Evolutionary conservation across 2,113 vertebrate genomes (phyloP).

Genomic region (Pituophis catenifer): DNA sequence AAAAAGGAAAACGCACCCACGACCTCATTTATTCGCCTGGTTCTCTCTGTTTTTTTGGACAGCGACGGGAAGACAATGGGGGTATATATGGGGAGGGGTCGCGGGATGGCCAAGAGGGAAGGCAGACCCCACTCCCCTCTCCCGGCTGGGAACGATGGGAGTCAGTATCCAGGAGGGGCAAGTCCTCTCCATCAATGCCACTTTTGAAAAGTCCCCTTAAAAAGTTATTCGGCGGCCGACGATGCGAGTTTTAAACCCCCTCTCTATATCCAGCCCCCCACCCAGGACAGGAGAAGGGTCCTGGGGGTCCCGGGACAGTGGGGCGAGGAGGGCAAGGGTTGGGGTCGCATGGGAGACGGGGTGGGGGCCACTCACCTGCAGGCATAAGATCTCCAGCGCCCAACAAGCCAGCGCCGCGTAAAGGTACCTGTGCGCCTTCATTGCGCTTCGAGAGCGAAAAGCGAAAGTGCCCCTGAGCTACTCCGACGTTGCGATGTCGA

Average conservation of each 20-base stretch:
- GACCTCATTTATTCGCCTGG: not conserved
- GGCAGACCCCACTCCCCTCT: not conserved
- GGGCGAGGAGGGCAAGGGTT: not conserved
- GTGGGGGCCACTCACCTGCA: not conserved
- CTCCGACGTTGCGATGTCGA: not conserved
- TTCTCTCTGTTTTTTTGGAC: not conserved
- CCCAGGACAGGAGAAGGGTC: not conserved
- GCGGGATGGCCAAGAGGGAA: not conserved
- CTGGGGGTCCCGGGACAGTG: not conserved
- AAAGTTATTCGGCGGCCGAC: accelerated
- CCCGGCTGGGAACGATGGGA: not conserved
- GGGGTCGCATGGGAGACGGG: not conserved
- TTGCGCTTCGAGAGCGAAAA: not conserved
- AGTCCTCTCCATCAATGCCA: not conserved
- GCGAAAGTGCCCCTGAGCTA: not conserved
- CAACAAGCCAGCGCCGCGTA: not conserved
- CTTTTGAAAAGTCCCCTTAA: not conserved
- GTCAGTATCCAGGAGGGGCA: not conserved
- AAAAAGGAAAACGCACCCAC: not conserved
- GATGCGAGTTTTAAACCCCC: not conserved
- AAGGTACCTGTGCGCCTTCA: accelerated
- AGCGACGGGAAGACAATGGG: not conserved
- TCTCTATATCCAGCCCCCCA: too few relatives aligned
- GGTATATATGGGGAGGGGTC: too few relatives aligned
- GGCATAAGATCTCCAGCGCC: not conserved